phyloP scores from a whole-genome alignment of 2,888 invertebrate species.

The Cabera pusaria region DNA sequence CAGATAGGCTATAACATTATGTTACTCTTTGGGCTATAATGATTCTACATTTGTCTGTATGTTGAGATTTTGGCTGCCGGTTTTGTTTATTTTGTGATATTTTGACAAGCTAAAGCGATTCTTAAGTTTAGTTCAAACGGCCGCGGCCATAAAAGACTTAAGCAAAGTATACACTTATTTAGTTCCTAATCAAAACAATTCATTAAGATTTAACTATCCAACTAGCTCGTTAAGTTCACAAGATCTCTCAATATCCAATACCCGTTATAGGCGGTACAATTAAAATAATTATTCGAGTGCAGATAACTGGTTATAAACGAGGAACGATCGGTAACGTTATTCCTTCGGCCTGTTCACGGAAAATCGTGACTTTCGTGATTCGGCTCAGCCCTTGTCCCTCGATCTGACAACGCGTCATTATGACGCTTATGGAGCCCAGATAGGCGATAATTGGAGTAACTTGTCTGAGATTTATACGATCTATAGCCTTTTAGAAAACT shows the following conservation, averaged over 20 bases:
- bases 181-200: no score
- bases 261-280: conserved; percentile 21
- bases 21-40: no score
- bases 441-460: conserved; percentile 23
- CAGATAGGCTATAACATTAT: no score
- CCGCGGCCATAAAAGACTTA: no score
- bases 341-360: conserved; percentile 39
- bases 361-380: conserved; percentile 58
- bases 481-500: no score
- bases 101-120: no score
- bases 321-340: conserved; percentile 34
- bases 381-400: conserved; percentile 28
- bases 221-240: not conserved
- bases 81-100: no score
- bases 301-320: conserved; percentile 21
- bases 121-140: no score
- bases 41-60: no score
- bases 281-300: conserved; percentile 18
- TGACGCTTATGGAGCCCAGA: conserved; percentile 36
- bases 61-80: no score
- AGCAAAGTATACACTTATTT: no score
- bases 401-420: conserved; percentile 55
- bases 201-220: no score
- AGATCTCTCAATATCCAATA: conserved; percentile 38
- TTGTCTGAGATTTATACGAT: conserved; percentile 8